Conservation (phyloP, 2,888 invertebrate genomes). For the Philopedon plagiatum region DNA sequence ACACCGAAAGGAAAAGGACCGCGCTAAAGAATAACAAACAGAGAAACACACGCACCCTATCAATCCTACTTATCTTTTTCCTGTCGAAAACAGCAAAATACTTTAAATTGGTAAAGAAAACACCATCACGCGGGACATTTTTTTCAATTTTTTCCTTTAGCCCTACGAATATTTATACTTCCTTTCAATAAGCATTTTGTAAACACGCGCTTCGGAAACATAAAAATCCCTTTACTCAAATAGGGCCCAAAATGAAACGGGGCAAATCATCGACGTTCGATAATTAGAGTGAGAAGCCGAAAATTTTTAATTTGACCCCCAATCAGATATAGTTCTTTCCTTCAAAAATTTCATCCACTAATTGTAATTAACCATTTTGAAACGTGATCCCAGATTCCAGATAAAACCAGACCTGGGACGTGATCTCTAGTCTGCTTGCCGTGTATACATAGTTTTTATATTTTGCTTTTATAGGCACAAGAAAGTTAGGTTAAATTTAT, state of each 20-base stretch:
- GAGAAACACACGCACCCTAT: constrained; percentile 35
- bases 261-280: constrained; percentile 1
- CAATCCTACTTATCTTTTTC: constrained; percentile 38
- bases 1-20: neutral
- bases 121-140: constrained; percentile 22
- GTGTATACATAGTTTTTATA: too few species aligned
- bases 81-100: constrained; percentile 41
- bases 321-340: too few species aligned
- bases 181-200: constrained; percentile 54
- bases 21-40: constrained; percentile 23
- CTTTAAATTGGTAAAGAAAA: constrained; percentile 25
- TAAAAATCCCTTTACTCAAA: constrained; percentile 59
- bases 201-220: constrained; percentile 62
- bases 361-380: too few species aligned
- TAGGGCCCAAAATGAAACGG: neutral
- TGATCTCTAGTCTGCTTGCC: too few species aligned
- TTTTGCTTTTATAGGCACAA: too few species aligned
- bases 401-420: too few species aligned
- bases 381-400: too few species aligned
- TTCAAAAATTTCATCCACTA: too few species aligned
- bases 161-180: constrained; percentile 55
- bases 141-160: constrained; percentile 19
- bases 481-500: too few species aligned
- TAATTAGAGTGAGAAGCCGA: neutral
- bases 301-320: too few species aligned